Conservation (phyloP, 2,888 invertebrate species). For the Ectemnius cavifrons region DNA sequence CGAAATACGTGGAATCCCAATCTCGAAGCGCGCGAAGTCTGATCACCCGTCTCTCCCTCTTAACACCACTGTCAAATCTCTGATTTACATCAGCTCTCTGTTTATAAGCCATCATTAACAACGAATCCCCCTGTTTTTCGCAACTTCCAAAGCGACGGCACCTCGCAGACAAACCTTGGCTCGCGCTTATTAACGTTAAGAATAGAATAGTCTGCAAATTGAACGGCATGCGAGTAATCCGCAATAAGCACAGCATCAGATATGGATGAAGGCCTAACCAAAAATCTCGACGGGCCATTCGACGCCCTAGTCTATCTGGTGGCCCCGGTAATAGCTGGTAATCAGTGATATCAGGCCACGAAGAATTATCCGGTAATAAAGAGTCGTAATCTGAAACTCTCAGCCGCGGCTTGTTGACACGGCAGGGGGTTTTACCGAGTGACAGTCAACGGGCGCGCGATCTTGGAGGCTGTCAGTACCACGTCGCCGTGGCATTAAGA, state of each 20-base stretch:
- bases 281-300: too few relatives aligned
- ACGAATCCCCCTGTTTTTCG: too few relatives aligned
- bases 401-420: slow-evolving; percentile 3
- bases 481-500: slow-evolving; percentile 45
- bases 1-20: too few relatives aligned
- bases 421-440: slow-evolving; percentile 3
- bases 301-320: neutral
- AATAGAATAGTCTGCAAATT: slow-evolving; percentile 1
- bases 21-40: neutral
- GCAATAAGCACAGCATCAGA: too few relatives aligned
- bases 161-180: too few relatives aligned
- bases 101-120: too few relatives aligned
- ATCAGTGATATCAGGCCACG: neutral
- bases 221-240: too few relatives aligned
- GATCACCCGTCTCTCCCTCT: neutral
- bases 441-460: slow-evolving; percentile 9
- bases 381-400: slow-evolving; percentile 11
- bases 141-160: too few relatives aligned
- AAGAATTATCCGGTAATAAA: slow-evolving; percentile 12
- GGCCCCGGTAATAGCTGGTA: neutral
- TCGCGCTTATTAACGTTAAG: too few relatives aligned
- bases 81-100: slow-evolving; percentile 1
- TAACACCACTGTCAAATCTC: slow-evolving; percentile 1
- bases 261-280: too few relatives aligned
- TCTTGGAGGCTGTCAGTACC: slow-evolving; percentile 18